Percentiles rank a stretch among this genome's conserved stretches.
These are phyloP conservation scores for Delichon dasypus DNA, from an alignment of 2,797 vertebrate genomes.

Conservation along the genomic window DNA sequence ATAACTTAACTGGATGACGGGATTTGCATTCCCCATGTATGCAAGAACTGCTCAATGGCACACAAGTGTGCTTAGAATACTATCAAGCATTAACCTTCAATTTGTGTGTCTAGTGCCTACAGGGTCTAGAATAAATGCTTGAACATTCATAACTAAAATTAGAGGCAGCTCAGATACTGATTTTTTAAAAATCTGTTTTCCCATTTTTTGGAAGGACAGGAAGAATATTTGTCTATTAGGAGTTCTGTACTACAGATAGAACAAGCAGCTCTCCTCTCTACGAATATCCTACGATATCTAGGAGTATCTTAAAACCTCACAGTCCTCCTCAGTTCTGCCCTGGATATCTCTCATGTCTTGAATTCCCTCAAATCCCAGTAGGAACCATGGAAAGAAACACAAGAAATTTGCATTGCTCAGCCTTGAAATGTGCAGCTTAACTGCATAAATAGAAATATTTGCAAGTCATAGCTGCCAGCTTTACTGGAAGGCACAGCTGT, in stretches of 20 bases:
- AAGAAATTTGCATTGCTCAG: not conserved
- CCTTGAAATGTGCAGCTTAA: not conserved
- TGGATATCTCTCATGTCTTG: not conserved
- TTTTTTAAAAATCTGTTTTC: not conserved
- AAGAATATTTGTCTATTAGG: not conserved
- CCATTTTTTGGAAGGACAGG: not conserved
- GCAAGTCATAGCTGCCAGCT: constrained; percentile 25
- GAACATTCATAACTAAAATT: not conserved
- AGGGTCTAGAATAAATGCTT: not conserved
- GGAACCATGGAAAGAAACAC: not conserved
- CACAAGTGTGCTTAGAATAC: constrained; percentile 23
- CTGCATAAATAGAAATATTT: constrained; percentile 31
- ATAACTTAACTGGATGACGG: constrained; percentile 5
- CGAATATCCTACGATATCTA: not conserved
- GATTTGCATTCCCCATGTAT: constrained; percentile 2
- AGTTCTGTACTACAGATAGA: not conserved
- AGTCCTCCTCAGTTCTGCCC: not conserved
- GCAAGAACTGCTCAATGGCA: not conserved
- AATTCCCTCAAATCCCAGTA: not conserved
- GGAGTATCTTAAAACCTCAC: not conserved
- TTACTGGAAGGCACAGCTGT: constrained; percentile 10
- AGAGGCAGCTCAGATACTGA: not conserved
- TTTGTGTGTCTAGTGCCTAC: not conserved
- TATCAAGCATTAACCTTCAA: not conserved
- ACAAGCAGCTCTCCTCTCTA: not conserved